phyloP scores from a whole-genome alignment of 2,113 vertebrate genomes.

The Diphyllodes magnificus region DNA sequence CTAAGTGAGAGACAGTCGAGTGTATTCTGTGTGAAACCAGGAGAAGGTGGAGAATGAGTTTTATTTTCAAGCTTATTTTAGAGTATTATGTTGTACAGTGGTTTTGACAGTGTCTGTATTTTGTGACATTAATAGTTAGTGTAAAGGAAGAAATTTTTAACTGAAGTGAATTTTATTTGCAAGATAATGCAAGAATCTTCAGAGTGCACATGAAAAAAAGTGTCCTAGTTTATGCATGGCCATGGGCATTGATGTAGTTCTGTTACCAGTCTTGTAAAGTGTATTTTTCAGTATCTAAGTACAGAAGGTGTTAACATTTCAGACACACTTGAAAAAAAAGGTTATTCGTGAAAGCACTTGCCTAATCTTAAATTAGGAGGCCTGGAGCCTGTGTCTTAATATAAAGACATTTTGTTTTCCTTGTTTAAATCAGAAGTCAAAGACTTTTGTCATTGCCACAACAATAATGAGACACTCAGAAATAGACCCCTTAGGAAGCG shows the following conservation, averaged over 20 bases:
- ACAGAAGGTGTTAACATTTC: not conserved
- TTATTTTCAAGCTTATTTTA: not conserved
- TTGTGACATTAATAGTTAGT: not conserved
- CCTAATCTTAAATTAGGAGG: not conserved
- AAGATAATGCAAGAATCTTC: not conserved
- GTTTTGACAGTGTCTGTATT: not conserved
- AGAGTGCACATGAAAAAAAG: not conserved
- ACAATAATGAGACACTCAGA: not conserved
- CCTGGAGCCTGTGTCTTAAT: not conserved
- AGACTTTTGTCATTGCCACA: not conserved
- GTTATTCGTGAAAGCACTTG: not conserved
- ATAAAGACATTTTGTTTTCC: constrained; percentile 9
- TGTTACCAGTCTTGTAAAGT: not conserved
- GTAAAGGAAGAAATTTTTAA: not conserved
- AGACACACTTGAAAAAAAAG: not conserved
- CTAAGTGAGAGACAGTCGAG: not conserved
- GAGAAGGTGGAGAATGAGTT: not conserved
- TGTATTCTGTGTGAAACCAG: not conserved
- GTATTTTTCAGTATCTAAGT: not conserved
- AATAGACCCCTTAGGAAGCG: not conserved
- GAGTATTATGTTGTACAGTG: not conserved
- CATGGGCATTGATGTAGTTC: not conserved
- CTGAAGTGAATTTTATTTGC: not conserved
- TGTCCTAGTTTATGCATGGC: not conserved
- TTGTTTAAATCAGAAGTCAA: constrained; percentile 5